Conservation (phyloP, 2,888 invertebrate species). For the Acleris sparsana region DNA sequence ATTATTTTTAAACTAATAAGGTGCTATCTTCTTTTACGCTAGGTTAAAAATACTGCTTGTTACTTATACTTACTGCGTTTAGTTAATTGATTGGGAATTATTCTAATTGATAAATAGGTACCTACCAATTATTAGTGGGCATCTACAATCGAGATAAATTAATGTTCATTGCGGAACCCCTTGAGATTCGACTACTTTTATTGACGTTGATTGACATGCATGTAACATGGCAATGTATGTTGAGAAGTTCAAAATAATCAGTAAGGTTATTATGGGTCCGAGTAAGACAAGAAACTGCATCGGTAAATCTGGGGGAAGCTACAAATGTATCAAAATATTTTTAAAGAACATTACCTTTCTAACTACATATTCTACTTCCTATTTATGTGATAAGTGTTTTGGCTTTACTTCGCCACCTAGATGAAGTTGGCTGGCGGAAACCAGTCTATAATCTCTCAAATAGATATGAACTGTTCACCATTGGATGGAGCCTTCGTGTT, state of each 20-base stretch:
- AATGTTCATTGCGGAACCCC: conserved; percentile 50
- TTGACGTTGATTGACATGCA: conserved; percentile 42
- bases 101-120: no score
- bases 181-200: conserved; percentile 19
- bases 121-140: conserved; percentile 39
- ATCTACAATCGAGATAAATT: conserved; percentile 56
- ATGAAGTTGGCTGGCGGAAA: no score
- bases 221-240: conserved; percentile 27
- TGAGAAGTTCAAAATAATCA: conserved; percentile 32
- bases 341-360: neutral
- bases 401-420: no score
- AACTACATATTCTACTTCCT: no score
- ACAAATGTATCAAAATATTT: neutral
- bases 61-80: neutral
- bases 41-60: neutral
- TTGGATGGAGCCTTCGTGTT: no score
- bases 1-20: no score
- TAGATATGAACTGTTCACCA: no score
- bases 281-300: conserved; percentile 14
- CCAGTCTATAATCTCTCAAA: no score
- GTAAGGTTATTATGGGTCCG: conserved; percentile 18
- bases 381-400: no score
- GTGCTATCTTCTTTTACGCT: no score
- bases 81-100: conserved; percentile 5
- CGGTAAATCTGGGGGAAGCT: neutral